These are phyloP conservation scores for Marmota monax DNA, from an alignment of 2,113 vertebrate species.

Conservation along the genomic window DNA sequence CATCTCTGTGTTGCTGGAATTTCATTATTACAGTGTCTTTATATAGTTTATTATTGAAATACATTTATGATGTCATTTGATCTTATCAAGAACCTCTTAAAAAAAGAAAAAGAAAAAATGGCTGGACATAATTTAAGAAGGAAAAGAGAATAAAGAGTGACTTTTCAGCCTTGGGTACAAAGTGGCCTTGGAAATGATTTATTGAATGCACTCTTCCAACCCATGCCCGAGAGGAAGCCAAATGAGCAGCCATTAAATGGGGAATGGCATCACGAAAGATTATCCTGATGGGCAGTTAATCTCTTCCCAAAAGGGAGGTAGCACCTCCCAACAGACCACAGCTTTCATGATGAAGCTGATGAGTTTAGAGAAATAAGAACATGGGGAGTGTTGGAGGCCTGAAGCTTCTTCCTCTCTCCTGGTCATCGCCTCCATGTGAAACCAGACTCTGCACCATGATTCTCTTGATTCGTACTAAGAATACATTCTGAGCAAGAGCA, in stretches of 20 bases:
- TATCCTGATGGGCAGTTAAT: constrained; percentile 1
- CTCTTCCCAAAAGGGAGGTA: not conserved
- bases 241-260: not conserved
- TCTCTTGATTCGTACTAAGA: not conserved
- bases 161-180: constrained; percentile 65
- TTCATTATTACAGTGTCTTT: constrained; percentile 31
- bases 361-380: not conserved
- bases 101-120: not conserved
- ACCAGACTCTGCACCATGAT: not conserved
- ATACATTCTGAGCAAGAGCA: not conserved
- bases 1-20: constrained; percentile 14
- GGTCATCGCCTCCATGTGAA: not conserved
- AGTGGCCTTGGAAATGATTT: constrained; percentile 57
- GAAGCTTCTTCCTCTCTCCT: not conserved
- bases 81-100: not conserved
- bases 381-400: not conserved
- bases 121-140: constrained; percentile 47
- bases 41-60: constrained; percentile 61
- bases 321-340: not conserved
- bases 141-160: constrained; percentile 44
- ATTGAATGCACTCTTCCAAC: constrained; percentile 46
- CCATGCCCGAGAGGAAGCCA: constrained; percentile 6
- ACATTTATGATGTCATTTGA: constrained; percentile 53
- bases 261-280: not conserved
- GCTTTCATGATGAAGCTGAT: not conserved